Evolutionary conservation across 2,888 invertebrate genomes (phyloP).

Genomic region (Pristionchus arcanus): DNA sequence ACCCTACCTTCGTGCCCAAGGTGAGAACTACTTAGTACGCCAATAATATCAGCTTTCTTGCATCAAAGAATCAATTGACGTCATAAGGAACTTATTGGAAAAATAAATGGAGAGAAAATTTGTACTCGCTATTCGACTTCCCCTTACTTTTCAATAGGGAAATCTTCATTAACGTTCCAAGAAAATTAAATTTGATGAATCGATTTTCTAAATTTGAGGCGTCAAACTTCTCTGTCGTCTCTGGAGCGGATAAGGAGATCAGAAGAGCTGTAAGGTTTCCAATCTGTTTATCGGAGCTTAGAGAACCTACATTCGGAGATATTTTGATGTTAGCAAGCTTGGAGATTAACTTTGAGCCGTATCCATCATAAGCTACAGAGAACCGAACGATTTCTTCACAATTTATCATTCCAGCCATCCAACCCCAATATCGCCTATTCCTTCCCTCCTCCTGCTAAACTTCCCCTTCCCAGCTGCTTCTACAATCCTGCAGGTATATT

Average conservation of each 20-base stretch:
- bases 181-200: background rate
- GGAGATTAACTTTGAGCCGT: too few relatives aligned
- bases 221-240: constrained; percentile 38
- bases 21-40: background rate
- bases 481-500: constrained; percentile 50
- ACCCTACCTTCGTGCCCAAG: background rate
- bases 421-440: constrained; percentile 14
- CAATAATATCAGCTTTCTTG: too few relatives aligned
- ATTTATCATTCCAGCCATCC: constrained; percentile 10
- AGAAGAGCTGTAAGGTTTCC: constrained; percentile 44
- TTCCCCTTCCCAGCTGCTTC: constrained; percentile 53
- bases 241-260: constrained; percentile 30
- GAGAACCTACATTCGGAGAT: too few relatives aligned
- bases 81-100: too few relatives aligned
- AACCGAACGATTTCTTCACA: background rate
- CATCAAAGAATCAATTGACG: background rate
- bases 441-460: constrained; percentile 51
- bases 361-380: too few relatives aligned
- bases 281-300: background rate
- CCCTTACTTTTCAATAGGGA: too few relatives aligned
- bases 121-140: too few relatives aligned
- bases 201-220: background rate
- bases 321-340: too few relatives aligned
- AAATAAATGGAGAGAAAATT: too few relatives aligned
- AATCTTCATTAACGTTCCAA: too few relatives aligned